A percentile compares a stretch with the other conserved stretches of the same genome.
Evolutionary conservation across 2,888 invertebrate species (phyloP).

Genomic region (Aphidius colemani): DNA sequence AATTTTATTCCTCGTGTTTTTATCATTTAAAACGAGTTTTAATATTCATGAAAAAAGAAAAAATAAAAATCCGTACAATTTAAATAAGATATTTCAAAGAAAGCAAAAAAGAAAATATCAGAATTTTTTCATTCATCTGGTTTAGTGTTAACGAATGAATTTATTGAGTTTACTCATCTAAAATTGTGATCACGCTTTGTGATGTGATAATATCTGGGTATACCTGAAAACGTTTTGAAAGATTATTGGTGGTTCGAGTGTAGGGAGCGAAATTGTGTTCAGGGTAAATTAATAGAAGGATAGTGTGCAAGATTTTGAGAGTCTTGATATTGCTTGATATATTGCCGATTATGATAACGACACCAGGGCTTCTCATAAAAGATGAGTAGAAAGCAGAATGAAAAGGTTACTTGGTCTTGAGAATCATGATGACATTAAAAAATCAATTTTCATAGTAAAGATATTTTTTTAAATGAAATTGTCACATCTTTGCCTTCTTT

Average conservation of each 20-base stretch:
- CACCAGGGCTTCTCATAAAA: slow-evolving; percentile 12
- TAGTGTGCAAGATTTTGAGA: slow-evolving; percentile 16
- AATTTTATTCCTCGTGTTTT: slow-evolving; percentile 13
- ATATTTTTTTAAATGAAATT: neutral
- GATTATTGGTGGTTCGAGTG: slow-evolving; percentile 1
- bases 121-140: slow-evolving; percentile 21
- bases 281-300: slow-evolving; percentile 3
- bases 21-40: slow-evolving; percentile 17
- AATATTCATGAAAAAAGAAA: slow-evolving; percentile 21
- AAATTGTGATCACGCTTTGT: slow-evolving; percentile 31
- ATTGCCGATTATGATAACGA: slow-evolving; percentile 31
- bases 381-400: neutral
- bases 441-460: no score
- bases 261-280: neutral
- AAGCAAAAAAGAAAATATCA: slow-evolving; percentile 1
- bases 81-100: slow-evolving; percentile 1
- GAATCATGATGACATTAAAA: no score
- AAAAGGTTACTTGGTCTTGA: no score
- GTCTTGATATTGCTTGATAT: slow-evolving; percentile 29
- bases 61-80: slow-evolving; percentile 1
- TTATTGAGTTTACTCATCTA: slow-evolving; percentile 26
- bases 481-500: neutral
- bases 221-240: slow-evolving; percentile 11
- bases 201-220: slow-evolving; percentile 24
- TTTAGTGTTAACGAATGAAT: slow-evolving; percentile 28